phyloP scores from a whole-genome alignment of 1,140 invertebrate species.

The Euwallacea fornicatus region DNA sequence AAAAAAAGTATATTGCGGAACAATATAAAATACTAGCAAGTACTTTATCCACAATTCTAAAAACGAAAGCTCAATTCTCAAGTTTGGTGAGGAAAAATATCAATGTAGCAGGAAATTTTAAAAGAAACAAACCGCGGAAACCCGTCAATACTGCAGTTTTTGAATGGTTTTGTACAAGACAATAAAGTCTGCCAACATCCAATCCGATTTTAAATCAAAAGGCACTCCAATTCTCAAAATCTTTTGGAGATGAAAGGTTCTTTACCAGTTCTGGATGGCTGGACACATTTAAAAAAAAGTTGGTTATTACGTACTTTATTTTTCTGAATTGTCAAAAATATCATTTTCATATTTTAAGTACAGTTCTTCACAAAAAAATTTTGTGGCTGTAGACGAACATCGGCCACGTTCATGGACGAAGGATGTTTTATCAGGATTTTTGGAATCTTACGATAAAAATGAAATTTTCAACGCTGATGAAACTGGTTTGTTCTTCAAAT shows the following conservation, averaged over 20 bases:
- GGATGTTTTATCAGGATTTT: constrained; percentile 14
- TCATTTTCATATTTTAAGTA: constrained; percentile 6
- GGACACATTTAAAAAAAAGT: constrained; percentile 12
- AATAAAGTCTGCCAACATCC: constrained; percentile 6
- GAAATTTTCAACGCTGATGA: constrained; percentile 56
- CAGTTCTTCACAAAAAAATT: constrained; percentile 14
- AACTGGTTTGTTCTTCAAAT: constrained; percentile 54
- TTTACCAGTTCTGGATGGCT: neutral
- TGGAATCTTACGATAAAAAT: constrained; percentile 21
- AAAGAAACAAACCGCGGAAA: constrained; percentile 9
- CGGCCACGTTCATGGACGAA: neutral
- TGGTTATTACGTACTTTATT: neutral
- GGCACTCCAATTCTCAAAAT: neutral
- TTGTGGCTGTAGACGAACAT: constrained; percentile 5
- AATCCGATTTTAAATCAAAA: constrained; percentile 4
- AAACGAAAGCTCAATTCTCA: constrained; percentile 23
- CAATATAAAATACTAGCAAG: constrained; percentile 15
- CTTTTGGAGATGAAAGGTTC: constrained; percentile 7
- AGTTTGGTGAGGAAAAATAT: neutral
- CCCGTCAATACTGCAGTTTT: neutral
- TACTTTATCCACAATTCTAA: constrained; percentile 24
- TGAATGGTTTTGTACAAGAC: constrained; percentile 11
- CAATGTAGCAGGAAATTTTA: neutral
- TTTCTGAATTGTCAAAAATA: constrained; percentile 1
- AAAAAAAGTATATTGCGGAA: constrained; percentile 16